Conservation (phyloP, 2,113 vertebrate genomes). For the Ceratotherium simum region DNA sequence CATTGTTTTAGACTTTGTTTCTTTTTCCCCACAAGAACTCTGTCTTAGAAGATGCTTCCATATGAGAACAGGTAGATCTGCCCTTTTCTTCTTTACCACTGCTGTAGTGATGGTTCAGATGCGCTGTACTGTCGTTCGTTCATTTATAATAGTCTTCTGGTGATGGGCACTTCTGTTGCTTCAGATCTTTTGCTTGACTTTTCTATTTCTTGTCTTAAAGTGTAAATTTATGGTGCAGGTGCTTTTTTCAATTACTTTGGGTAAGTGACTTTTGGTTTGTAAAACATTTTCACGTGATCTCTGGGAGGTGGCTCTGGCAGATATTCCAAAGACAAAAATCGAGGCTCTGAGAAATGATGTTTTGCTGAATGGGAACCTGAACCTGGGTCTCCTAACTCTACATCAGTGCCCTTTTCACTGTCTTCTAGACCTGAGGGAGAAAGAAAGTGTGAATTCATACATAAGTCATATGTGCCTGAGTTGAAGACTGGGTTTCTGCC, state of each 20-base stretch:
- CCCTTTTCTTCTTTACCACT: not conserved
- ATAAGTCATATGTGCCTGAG: not conserved
- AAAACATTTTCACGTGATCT: constrained; percentile 9
- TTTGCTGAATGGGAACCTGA: not conserved
- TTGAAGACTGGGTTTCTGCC: not conserved
- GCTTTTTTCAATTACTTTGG: not conserved
- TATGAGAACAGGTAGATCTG: not conserved
- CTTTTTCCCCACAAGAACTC: accelerated
- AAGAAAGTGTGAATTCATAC: not conserved
- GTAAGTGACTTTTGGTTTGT: not conserved
- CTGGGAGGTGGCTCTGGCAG: not conserved
- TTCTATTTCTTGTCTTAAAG: not conserved
- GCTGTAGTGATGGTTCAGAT: accelerated
- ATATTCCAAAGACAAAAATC: constrained; percentile 1
- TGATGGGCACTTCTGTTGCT: not conserved
- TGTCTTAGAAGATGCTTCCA: not conserved
- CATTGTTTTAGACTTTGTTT: not conserved
- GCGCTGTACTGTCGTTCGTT: not conserved
- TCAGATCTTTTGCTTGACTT: not conserved
- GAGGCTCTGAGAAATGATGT: not conserved
- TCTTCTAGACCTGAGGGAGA: not conserved
- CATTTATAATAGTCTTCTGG: not conserved
- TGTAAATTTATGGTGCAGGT: not conserved
- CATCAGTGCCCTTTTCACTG: not conserved
- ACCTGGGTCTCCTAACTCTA: not conserved